Evolutionary conservation across 30 jellyfish, hydroid and myxozoan genomes (phyloP).

Genomic region (Aurelia sp.): DNA sequence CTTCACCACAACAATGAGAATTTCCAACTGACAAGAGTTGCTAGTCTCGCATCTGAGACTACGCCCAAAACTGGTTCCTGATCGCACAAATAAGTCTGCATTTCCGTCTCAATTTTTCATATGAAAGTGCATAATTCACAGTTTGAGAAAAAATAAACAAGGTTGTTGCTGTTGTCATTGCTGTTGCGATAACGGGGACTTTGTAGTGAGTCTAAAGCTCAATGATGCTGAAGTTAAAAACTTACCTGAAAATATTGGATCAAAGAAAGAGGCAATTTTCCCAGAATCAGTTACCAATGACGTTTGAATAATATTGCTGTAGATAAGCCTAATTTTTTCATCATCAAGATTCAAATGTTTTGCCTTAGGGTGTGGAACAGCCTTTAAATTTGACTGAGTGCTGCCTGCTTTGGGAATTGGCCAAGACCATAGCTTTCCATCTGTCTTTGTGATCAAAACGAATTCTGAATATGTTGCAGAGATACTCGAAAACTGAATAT

Average conservation of each 20-base stretch:
- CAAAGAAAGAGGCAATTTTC: constrained; percentile 66
- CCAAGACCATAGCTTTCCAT: constrained; percentile 51
- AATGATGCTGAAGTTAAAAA: too few relatives aligned
- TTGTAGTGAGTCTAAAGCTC: too few relatives aligned
- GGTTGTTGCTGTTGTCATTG: too few relatives aligned
- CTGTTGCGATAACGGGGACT: too few relatives aligned
- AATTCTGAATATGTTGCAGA: constrained; percentile 58
- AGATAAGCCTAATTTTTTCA: constrained; percentile 45
- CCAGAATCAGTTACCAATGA: constrained; percentile 71
- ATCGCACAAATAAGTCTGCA: too few relatives aligned
- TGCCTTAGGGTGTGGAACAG: constrained; percentile 38
- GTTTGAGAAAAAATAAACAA: too few relatives aligned
- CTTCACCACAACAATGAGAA: too few relatives aligned
- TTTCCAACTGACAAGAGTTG: too few relatives aligned
- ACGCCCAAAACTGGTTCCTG: too few relatives aligned
- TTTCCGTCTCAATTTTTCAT: too few relatives aligned
- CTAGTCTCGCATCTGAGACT: too few relatives aligned
- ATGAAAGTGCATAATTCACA: too few relatives aligned
- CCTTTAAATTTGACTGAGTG: neutral
- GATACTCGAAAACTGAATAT: constrained; percentile 35
- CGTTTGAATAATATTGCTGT: constrained; percentile 52
- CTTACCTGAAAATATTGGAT: constrained; percentile 66
- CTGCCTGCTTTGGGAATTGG: constrained; percentile 16
- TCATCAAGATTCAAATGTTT: constrained; percentile 8
- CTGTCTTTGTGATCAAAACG: constrained; percentile 33